Conservation (phyloP, 2,113 vertebrate species). For the Cryptomyrus ogoouensis region DNA sequence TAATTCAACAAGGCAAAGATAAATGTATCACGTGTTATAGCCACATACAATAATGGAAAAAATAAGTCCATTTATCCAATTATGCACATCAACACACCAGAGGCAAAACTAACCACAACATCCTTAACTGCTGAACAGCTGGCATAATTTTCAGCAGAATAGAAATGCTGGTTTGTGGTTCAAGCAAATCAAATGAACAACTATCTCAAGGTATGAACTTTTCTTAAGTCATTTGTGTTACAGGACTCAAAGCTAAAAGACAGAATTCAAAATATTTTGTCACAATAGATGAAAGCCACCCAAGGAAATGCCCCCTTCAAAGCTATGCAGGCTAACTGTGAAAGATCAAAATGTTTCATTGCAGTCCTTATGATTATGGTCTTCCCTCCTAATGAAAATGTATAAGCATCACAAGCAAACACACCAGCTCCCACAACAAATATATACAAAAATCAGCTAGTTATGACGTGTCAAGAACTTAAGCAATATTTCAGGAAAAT, state of each 20-base stretch:
- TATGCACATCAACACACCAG: neutral
- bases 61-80: neutral
- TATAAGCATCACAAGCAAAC: neutral
- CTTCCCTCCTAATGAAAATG: neutral
- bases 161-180: neutral
- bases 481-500: neutral
- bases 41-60: neutral
- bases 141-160: neutral
- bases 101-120: neutral
- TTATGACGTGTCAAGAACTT: neutral
- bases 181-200: neutral
- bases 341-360: neutral
- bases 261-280: neutral
- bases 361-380: neutral
- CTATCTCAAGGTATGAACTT: neutral
- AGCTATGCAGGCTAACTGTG: neutral
- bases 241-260: neutral
- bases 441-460: neutral
- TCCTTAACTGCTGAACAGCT: neutral
- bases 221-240: neutral
- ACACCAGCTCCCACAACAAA: neutral
- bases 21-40: neutral
- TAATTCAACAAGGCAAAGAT: neutral
- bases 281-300: neutral
- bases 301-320: neutral